phyloP scores from a whole-genome alignment of 2,797 vertebrate genomes.

The Pipistrellus nathusii region DNA sequence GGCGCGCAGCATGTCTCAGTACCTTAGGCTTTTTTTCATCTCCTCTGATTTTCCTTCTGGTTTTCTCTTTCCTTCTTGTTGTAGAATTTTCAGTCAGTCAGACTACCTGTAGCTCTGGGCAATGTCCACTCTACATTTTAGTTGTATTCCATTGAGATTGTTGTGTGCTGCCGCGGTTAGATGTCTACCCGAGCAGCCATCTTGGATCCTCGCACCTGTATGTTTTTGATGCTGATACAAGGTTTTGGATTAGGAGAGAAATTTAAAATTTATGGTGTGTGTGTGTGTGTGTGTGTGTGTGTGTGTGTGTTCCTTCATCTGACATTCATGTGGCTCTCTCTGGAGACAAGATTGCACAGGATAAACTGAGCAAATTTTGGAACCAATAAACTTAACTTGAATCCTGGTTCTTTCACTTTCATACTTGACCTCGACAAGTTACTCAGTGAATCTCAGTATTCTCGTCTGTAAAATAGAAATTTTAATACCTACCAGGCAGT shows the following conservation, averaged over 20 bases:
- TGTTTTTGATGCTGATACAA: slow-evolving; percentile 31
- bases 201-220: too few relatives aligned
- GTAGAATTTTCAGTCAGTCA: too few relatives aligned
- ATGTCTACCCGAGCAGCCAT: too few relatives aligned
- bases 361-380: background rate
- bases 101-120: too few relatives aligned
- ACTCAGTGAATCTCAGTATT: background rate
- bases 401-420: background rate
- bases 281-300: background rate
- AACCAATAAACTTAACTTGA: background rate
- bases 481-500: background rate
- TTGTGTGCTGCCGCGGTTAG: too few relatives aligned
- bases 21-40: too few relatives aligned
- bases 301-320: background rate
- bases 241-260: background rate
- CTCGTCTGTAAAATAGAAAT: slow-evolving; percentile 29
- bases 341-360: background rate
- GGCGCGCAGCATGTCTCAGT: too few relatives aligned
- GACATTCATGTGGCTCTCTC: background rate
- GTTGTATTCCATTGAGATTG: too few relatives aligned
- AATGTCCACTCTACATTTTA: too few relatives aligned
- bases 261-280: background rate
- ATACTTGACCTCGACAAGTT: background rate
- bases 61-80: too few relatives aligned
- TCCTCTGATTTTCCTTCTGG: too few relatives aligned